Evolutionary conservation across 2,888 invertebrate genomes (phyloP).

Genomic region (Latrodectus elegans): DNA sequence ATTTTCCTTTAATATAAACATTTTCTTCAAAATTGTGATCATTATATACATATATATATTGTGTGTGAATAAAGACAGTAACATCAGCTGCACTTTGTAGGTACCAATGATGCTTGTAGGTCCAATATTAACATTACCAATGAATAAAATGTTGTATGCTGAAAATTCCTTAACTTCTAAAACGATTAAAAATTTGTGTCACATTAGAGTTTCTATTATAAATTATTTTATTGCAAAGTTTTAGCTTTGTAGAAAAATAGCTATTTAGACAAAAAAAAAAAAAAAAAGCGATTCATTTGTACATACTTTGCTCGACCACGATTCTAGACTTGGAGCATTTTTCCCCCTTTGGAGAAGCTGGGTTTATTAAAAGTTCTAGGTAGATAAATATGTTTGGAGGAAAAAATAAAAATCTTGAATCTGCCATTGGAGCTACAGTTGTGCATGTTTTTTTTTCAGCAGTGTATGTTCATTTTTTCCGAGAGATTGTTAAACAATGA

Average conservation of each 20-base stretch:
- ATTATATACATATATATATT: neutral
- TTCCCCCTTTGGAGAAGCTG: constrained; percentile 19
- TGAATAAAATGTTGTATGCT: constrained; percentile 31
- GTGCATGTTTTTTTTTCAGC: constrained; percentile 37
- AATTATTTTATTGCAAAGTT: constrained; percentile 54
- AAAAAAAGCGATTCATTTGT: constrained; percentile 54
- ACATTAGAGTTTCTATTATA: constrained; percentile 29
- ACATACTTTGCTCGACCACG: constrained; percentile 62
- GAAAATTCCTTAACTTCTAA: constrained; percentile 17
- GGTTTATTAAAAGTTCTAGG: constrained; percentile 53
- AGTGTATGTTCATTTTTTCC: constrained; percentile 38
- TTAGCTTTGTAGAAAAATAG: constrained; percentile 60
- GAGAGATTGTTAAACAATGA: constrained; percentile 48
- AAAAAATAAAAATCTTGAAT: constrained; percentile 12
- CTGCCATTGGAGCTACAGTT: constrained; percentile 33
- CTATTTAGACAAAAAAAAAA: constrained; percentile 36
- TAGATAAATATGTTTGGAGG: constrained; percentile 38
- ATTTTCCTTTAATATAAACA: too few relatives aligned
- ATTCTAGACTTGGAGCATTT: constrained; percentile 31
- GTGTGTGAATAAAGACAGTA: constrained; percentile 7
- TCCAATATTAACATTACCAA: neutral
- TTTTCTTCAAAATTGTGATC: too few relatives aligned
- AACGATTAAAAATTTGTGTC: constrained; percentile 21
- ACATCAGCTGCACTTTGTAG: constrained; percentile 54
- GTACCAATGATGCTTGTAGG: constrained; percentile 8